Evolutionary conservation across 2,113 vertebrate species (phyloP), one percentile per base, ranked within the genome.

Genomic region (Eudyptes chrysolophus): DNA sequence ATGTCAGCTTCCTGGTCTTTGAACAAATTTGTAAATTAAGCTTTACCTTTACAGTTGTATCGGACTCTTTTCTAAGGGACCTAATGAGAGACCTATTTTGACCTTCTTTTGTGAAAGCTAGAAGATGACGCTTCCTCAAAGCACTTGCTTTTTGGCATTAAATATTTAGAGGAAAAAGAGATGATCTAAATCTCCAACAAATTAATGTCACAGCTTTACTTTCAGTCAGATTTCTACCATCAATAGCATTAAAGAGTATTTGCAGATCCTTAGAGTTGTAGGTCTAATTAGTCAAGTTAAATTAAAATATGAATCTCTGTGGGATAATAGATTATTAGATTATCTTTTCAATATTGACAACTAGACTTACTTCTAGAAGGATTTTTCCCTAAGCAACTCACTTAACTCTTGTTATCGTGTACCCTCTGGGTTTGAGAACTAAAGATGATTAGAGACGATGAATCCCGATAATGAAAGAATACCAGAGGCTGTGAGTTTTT

Each of bases 331-430:
- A 97, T 97, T 98, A 97, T 97, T 98, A 98, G 96, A 98, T 98
- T 98, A 98, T 97, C 97, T 97, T 98, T 97, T 97, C 94, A 98
- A 95, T 98, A 98, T 97, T 98, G 97, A 97, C 96, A 98, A 96
- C 96, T 93, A 97, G 93, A 91, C 95, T 82, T 92, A 87, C 42
- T 96, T 68, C 74, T 92, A 83, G 96, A 97, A 97, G 92, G 83
- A 95, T 68, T 98, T 97, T 96, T 93, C 90, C 84, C 84, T 95
- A 70, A 94, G 92, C 86, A 94, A 87, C 86, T 96, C 89, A 94
- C 87, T 97, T 97, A 94, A 93, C 87, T 97, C 96, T 95, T 97
- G 95, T 98, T 97, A 95, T 88, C 46, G 81, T 92, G 38, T 91
- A 95, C 94, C 97, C 97, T 96, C 75, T 70, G 78, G 91, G 76